Evolutionary conservation across 2,113 vertebrate genomes (phyloP).

Genomic region (Plotosus lineatus): DNA sequence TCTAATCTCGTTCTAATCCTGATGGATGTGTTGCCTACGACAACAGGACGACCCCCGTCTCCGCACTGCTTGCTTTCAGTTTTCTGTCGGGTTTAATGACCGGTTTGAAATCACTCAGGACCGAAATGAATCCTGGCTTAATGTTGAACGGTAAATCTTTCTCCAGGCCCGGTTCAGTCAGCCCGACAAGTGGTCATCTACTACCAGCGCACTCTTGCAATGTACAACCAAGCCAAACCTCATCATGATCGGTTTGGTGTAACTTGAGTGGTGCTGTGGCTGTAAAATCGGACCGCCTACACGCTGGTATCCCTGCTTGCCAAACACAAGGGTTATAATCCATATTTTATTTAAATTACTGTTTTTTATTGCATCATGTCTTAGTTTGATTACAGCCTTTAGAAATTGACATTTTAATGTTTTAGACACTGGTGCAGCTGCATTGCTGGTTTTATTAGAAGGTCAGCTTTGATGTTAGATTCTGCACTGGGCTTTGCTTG

Average conservation of each 20-base stretch:
- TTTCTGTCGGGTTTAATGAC: constrained; percentile 3
- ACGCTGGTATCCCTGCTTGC: neutral
- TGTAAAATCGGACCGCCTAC: neutral
- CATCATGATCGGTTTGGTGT: constrained; percentile 18
- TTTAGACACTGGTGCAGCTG: neutral
- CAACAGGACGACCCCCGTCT: neutral
- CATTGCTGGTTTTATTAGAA: constrained; percentile 41
- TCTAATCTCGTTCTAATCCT: constrained; percentile 42
- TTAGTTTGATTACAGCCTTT: constrained; percentile 35
- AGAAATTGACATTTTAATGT: constrained; percentile 30
- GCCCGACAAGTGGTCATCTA: neutral
- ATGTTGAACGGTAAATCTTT: neutral
- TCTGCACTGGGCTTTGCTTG: neutral
- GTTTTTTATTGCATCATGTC: neutral
- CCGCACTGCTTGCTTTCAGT: too few relatives aligned
- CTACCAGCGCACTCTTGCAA: neutral
- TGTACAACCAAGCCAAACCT: neutral
- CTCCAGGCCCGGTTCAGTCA: neutral
- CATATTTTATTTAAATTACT: constrained; percentile 16
- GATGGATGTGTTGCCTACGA: constrained; percentile 48
- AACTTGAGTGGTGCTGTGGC: constrained; percentile 12
- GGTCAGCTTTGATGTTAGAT: constrained; percentile 33
- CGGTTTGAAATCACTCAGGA: neutral
- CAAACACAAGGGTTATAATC: constrained; percentile 30
- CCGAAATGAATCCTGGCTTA: neutral